Base-by-base conservation (phyloP, 1,140 invertebrate species). In the Nautilus pompilius region DNA sequence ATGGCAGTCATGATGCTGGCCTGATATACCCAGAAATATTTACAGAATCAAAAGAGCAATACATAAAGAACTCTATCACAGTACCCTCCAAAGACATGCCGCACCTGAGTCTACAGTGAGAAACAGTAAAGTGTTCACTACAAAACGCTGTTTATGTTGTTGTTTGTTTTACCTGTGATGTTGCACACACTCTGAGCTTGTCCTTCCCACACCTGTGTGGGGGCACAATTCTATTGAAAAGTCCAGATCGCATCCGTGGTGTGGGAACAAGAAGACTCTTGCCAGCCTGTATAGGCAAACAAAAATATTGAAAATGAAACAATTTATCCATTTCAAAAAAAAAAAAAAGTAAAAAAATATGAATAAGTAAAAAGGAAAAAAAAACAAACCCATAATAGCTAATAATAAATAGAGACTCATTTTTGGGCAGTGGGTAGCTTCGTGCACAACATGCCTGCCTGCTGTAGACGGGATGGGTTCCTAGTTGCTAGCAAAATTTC, bases 221-320 rank as follows among this genome's bases (percentile, higher is more conserved):
- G 56, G 89, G 84, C 56, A 86, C 85, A 32, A 92, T 82, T 61
- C 87, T 88, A 70, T 89, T 88, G 64, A 91, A 87, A 26, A 92
- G 85, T n/a, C 89, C 89, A 45, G 83, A 86, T 65, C 87, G 87
- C 32, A 91, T 83, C 41, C 89, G 86, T n/a, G 91, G 90, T 54
- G 89, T 89, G 48, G 91, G 90, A 58, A 93, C 89, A 69, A 91
- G 87, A 54, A 93, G 82, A 17, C 87, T 88, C 80, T 93, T 93
- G 24, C 88, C 82, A 61, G 88, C 77, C 85, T 86, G 69, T 26
- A 72, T 55, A 32, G 26, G n/a, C 3, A 17, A 17, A 6, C 5
- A 26, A 26, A 2, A 45, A 13, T 22, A 6, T 57, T 26, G 29
- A 6, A 32, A 63, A 45, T 46, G 3, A 17, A 66, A 24, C 49